These are phyloP conservation scores for Diadromus collaris DNA, from an alignment of 2,888 invertebrate species.

Conservation along the genomic window DNA sequence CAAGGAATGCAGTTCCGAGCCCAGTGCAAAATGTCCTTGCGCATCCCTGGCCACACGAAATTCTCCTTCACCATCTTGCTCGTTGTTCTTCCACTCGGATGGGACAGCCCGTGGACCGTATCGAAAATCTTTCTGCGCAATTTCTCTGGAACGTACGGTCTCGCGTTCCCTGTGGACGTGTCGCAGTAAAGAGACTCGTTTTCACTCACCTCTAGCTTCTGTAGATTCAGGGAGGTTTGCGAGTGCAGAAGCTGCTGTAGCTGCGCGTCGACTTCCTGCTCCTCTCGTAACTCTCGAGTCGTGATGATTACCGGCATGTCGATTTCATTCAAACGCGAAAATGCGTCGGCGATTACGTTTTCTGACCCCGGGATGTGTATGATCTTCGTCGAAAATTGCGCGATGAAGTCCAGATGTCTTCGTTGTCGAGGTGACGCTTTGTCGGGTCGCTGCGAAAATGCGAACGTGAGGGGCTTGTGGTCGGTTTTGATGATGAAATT, in stretches of 20 bases:
- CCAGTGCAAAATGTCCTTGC: constrained; percentile 65
- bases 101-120: constrained; percentile 42
- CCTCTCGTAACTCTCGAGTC: background rate
- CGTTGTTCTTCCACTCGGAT: constrained; percentile 53
- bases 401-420: constrained; percentile 58
- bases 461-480: constrained; percentile 60
- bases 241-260: background rate
- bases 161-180: background rate
- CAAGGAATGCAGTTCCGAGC: constrained; percentile 66
- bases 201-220: background rate
- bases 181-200: background rate
- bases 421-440: constrained; percentile 52
- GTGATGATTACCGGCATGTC: constrained; percentile 31
- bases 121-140: constrained; percentile 38
- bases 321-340: constrained; percentile 47
- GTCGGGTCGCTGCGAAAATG: constrained; percentile 49
- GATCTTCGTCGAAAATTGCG: constrained; percentile 51
- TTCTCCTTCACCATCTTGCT: constrained; percentile 55
- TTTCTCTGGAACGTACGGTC: constrained; percentile 54
- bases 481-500: constrained; percentile 57
- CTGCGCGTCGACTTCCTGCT: background rate
- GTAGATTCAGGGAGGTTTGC: background rate
- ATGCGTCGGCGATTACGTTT: constrained; percentile 57
- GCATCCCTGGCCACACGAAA: constrained; percentile 65
- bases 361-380: constrained; percentile 45